These are phyloP conservation scores for Scaeva pyrastri DNA, from an alignment of 2,888 invertebrate species.

Conservation along the genomic window DNA sequence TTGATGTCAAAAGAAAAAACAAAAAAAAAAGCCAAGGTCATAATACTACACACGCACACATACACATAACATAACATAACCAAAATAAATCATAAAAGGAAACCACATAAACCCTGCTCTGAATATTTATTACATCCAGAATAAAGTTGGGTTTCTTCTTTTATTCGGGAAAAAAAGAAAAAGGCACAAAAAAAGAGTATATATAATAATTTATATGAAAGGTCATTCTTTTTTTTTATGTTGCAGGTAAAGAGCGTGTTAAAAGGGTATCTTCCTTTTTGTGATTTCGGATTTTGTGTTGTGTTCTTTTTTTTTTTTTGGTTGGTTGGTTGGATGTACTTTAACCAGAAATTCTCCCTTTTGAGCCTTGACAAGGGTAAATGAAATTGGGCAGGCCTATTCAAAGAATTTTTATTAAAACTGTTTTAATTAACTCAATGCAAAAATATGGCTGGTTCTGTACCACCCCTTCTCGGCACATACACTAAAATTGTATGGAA, in stretches of 20 bases:
- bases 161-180: conserved; percentile 13
- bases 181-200: not conserved
- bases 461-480: not conserved
- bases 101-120: conserved; percentile 63
- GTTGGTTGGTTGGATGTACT: too few species aligned
- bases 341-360: not conserved
- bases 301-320: not conserved
- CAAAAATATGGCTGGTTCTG: not conserved
- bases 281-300: not conserved
- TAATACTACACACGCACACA: too few species aligned
- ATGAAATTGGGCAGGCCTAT: not conserved
- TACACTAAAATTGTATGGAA: not conserved
- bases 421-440: conserved; percentile 26
- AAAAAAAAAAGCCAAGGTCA: too few species aligned
- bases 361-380: conserved; percentile 5
- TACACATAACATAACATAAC: conserved; percentile 40
- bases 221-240: conserved; percentile 31
- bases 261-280: not conserved
- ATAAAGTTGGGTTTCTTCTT: conserved; percentile 4
- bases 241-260: not conserved
- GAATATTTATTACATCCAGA: conserved; percentile 62
- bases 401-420: not conserved
- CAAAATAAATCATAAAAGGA: conserved; percentile 68
- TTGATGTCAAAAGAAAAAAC: too few species aligned
- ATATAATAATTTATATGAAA: conserved; percentile 48